Evolutionary conservation across 2,888 invertebrate species (phyloP).

Genomic region (Tenodera sinensis): DNA sequence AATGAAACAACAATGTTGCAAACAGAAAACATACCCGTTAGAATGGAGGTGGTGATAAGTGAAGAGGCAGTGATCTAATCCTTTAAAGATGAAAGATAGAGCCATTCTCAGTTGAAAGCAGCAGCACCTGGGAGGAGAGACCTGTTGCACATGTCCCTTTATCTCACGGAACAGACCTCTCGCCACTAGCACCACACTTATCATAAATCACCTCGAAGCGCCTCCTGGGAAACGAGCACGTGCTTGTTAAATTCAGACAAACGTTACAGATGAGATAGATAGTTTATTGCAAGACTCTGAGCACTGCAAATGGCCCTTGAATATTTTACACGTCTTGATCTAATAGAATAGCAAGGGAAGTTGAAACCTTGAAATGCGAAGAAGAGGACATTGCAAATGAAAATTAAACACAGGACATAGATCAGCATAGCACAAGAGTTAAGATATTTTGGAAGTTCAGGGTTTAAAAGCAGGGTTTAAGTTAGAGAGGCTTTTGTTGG

Average conservation of each 20-base stretch:
- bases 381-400: too few relatives aligned
- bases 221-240: neutral
- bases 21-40: neutral
- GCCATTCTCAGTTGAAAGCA: neutral
- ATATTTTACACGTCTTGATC: neutral
- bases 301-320: neutral
- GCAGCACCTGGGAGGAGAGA: neutral
- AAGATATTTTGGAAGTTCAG: too few relatives aligned
- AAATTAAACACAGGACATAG: too few relatives aligned
- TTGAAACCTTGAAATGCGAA: too few relatives aligned
- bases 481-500: too few relatives aligned
- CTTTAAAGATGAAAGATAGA: neutral
- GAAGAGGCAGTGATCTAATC: neutral
- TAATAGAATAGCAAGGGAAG: neutral
- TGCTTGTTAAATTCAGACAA: neutral
- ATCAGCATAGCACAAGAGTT: too few relatives aligned
- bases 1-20: too few relatives aligned
- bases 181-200: neutral
- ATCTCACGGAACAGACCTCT: neutral
- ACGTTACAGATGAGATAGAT: neutral
- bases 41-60: neutral
- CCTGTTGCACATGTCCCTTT: neutral
- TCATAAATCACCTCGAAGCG: neutral
- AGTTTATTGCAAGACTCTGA: neutral
- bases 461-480: too few relatives aligned